Evolutionary conservation across 2,113 vertebrate genomes (phyloP), one percentile per base, ranked within the genome.

Genomic region (Chaetops frenatus): DNA sequence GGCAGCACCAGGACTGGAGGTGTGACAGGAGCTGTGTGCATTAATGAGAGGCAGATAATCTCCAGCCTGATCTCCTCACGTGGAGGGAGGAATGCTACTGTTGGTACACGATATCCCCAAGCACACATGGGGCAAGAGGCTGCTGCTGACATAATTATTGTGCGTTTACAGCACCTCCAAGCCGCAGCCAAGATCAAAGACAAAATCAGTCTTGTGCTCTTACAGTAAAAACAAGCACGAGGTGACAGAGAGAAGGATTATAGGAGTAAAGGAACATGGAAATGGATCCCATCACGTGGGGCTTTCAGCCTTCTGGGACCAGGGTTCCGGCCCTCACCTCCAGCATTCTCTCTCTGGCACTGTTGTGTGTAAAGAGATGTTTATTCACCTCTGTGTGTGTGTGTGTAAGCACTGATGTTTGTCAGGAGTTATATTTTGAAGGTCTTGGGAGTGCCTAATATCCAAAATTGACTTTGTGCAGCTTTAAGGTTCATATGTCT

Each of bases 121-220:
- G 74, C 93, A 85, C 62, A 66, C 58, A 66, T 74, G 74, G 86
- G 71, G 84, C 74, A 95, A 91, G 74, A 94, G 31, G 35, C 77
- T 66, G 82, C 47, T 92, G 87, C 60, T 93, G 91, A 72, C 79
- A 92, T 77, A 93, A 89, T 95, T 93, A 70, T 70, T 83, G 78
- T 58, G 78, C 56, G 10, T 84, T 92, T 95, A 79, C 62, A 87
- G 78, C 81, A 73, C 35, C 71, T 86, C 53, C 29, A 80, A 95
- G 72, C 81, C 33, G 7, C 74, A 73, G 54, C 58, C 92, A 25
- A 94, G 74, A 96, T 96, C 81, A 94, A 90, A 91, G 90, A 42
- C 53, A 79, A 58, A 90, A 61, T 38, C 58, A 77, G 50, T 10
- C 58, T 62, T 61, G 58, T 0, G 1, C 71, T 88, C 58, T 71